These are phyloP conservation scores for Polyommatus iphigenia DNA, from an alignment of 2,888 invertebrate species.

Conservation along the genomic window DNA sequence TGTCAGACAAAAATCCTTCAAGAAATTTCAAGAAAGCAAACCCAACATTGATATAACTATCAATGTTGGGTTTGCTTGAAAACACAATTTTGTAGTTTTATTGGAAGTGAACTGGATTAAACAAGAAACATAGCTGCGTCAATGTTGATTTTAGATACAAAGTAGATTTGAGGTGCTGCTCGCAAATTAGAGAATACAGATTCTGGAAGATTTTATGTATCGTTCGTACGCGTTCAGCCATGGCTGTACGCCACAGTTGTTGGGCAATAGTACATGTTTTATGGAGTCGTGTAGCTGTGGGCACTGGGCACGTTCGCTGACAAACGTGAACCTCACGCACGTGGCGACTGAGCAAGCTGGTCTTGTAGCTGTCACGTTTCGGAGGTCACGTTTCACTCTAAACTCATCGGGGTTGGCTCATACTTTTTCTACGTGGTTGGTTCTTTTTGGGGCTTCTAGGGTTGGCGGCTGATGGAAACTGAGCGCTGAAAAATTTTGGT, in stretches of 20 bases:
- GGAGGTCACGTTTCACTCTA: constrained; percentile 39
- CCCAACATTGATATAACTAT: too few species aligned
- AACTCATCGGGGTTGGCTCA: constrained; percentile 37
- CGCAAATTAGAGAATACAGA: background rate
- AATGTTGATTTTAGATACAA: too few species aligned
- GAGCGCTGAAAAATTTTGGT: background rate
- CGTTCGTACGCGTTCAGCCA: background rate
- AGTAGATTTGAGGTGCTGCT: background rate
- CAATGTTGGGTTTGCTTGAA: too few species aligned
- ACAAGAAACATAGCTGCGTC: background rate
- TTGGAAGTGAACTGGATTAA: background rate
- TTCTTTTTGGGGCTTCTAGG: background rate
- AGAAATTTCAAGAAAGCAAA: too few species aligned
- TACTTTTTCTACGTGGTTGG: constrained; percentile 24
- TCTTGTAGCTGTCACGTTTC: constrained; percentile 36
- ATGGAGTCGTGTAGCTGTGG: background rate
- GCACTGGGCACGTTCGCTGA: constrained; percentile 25
- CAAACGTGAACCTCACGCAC: constrained; percentile 26
- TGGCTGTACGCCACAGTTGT: background rate
- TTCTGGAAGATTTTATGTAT: background rate
- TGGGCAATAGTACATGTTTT: constrained; percentile 3
- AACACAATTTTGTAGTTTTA: background rate
- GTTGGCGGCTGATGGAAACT: background rate
- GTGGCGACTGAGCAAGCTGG: constrained; percentile 27
- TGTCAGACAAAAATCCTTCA: too few species aligned